Percentiles rank a stretch among this genome's conserved stretches.
These are phyloP conservation scores for Pseudomugil gertrudae DNA, from an alignment of 2,797 vertebrate species.

Conservation along the genomic window DNA sequence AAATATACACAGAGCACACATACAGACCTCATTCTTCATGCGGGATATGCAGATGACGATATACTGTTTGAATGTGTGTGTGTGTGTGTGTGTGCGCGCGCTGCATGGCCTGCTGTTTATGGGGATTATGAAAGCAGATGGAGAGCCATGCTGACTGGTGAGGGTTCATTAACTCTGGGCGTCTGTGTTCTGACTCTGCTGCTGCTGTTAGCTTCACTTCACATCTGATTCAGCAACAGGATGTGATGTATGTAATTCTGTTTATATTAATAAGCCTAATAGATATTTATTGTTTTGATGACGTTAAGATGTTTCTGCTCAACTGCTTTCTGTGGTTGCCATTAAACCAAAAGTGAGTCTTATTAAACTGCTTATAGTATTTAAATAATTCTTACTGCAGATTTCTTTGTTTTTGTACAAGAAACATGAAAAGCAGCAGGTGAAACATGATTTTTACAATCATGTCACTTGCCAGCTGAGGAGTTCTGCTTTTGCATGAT, in stretches of 20 bases:
- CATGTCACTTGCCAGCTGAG: slow-evolving; percentile 8
- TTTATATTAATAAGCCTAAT: slow-evolving; percentile 26
- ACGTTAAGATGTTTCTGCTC: slow-evolving; percentile 49
- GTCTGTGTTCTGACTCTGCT: slow-evolving; percentile 66
- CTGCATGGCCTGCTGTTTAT: slow-evolving; percentile 69
- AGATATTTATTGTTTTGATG: slow-evolving; percentile 65
- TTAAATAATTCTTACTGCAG: slow-evolving; percentile 8
- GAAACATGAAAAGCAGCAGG: slow-evolving; percentile 18
- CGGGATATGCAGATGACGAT: slow-evolving; percentile 43
- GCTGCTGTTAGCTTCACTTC: slow-evolving; percentile 56
- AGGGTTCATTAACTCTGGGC: slow-evolving; percentile 85
- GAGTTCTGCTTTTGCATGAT: slow-evolving; percentile 49
- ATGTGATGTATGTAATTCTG: slow-evolving; percentile 5
- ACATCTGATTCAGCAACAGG: slow-evolving; percentile 53
- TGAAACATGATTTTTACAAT: slow-evolving; percentile 32
- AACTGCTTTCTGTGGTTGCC: slow-evolving; percentile 60
- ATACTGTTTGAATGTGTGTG: slow-evolving; percentile 15
- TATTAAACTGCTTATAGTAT: slow-evolving; percentile 25
- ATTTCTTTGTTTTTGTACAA: neutral
- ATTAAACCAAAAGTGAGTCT: too few relatives aligned
- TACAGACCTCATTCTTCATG: slow-evolving; percentile 28
- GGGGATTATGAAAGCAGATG: slow-evolving; percentile 87
- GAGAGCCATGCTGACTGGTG: slow-evolving; percentile 84
- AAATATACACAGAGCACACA: slow-evolving; percentile 11
- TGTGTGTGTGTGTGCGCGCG: slow-evolving; percentile 29